Percentiles rank a stretch among this genome's conserved stretches.
These are phyloP conservation scores for Lacerta bilineata DNA, from an alignment of 2,797 vertebrate genomes.

Conservation along the genomic window DNA sequence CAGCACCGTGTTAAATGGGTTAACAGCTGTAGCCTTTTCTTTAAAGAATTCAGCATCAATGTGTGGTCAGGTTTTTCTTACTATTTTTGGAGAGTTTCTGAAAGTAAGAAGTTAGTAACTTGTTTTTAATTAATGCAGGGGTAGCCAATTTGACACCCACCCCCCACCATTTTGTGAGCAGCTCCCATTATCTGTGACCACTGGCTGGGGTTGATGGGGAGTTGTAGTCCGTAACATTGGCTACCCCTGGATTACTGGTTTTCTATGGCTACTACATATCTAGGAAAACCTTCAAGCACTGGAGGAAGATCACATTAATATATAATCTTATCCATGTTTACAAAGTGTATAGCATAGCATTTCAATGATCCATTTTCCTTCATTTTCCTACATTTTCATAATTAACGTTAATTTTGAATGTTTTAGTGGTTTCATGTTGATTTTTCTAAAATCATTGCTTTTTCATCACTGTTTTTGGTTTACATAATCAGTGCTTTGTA, in stretches of 20 bases:
- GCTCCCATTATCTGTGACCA: no score
- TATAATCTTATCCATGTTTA: slow-evolving; percentile 58
- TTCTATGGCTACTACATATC: not conserved
- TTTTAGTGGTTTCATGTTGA: not conserved
- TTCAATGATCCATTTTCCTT: slow-evolving; percentile 32
- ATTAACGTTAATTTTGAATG: not conserved
- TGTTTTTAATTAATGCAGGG: not conserved
- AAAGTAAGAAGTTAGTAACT: not conserved
- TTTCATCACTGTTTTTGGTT: slow-evolving; percentile 11
- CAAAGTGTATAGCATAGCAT: slow-evolving; percentile 34
- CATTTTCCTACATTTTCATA: not conserved
- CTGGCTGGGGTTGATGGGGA: no score
- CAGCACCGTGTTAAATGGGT: not conserved
- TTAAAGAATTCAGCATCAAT: slow-evolving; percentile 9
- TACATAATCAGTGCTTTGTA: slow-evolving; percentile 6
- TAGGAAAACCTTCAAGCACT: slow-evolving; percentile 11
- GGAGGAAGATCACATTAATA: slow-evolving; percentile 27
- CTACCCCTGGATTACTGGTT: not conserved
- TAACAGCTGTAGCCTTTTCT: not conserved
- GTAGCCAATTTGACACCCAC: no score
- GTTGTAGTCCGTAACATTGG: no score
- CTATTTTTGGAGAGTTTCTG: slow-evolving; percentile 32
- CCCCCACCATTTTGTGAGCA: not conserved
- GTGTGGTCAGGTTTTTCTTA: slow-evolving; percentile 10
- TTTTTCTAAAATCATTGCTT: slow-evolving; percentile 5